A percentile compares a stretch with the other conserved stretches of the same genome.
Conservation (phyloP, 2,113 vertebrate species). For the Chionis minor region DNA sequence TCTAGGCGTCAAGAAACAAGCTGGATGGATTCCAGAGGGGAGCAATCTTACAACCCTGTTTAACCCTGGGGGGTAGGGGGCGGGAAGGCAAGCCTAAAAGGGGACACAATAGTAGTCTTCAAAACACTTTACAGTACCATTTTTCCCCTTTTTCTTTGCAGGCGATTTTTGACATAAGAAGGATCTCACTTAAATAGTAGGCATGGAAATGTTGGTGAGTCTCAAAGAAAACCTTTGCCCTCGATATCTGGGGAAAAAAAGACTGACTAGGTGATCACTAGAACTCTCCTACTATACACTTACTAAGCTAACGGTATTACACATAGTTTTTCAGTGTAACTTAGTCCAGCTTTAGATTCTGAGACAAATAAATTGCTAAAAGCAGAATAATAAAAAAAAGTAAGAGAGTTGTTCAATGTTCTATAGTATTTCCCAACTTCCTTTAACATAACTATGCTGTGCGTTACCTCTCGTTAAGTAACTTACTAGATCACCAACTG, state of each 20-base stretch:
- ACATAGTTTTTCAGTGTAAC: not conserved
- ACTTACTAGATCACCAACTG: not conserved
- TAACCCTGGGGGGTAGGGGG: not conserved
- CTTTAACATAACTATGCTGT: not conserved
- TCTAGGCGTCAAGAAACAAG: not conserved
- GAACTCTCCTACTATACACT: not conserved
- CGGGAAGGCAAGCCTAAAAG: not conserved
- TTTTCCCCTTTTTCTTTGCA: not conserved
- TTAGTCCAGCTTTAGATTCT: not conserved
- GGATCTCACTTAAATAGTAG: not conserved
- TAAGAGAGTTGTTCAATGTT: not conserved
- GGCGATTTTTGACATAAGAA: not conserved
- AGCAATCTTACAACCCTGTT: not conserved
- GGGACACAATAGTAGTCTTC: not conserved
- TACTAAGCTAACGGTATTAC: not conserved
- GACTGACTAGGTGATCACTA: not conserved
- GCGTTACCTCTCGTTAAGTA: not conserved
- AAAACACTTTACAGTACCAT: not conserved
- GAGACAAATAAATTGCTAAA: not conserved
- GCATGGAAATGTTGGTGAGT: not conserved
- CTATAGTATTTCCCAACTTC: not conserved
- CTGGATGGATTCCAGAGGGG: not conserved
- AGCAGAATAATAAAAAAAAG: not conserved
- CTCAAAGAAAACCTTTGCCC: not conserved
- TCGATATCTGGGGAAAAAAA: not conserved